Base-by-base conservation (phyloP, 2,888 invertebrate species). In the Conops quadrifasciatus region DNA sequence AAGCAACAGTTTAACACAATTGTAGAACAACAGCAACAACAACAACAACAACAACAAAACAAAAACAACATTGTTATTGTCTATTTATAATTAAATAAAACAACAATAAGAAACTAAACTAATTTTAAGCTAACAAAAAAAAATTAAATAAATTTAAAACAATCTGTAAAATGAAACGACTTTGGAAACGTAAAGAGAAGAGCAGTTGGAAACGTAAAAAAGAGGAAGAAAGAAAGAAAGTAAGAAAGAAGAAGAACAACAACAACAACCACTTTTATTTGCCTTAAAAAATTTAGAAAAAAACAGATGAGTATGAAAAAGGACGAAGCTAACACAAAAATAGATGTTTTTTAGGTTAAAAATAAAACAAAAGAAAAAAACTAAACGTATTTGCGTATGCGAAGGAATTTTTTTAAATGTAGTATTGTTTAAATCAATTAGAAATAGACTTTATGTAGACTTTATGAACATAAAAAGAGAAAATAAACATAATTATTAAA, bases 271-370 rank as follows among this genome's bases (percentile, higher is more conserved):
- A 36, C 83, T 83, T 82, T 82, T 83, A 78, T 82, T 82, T 83
- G 82, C 82, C 82, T 82, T 82, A 80, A 80, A 78, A 36, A 58
- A 73, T n/a, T 73, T 78, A 74, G 75, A 76, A 77, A 76, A 77
- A 72, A 73, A 76, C 71, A 74, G 28, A 26, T 53, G 64, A 67
- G 66, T 49, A 49, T 43, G 53, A 72, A 66, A 71, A 58, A 60
- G 67, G 56, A 58, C 5, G 36, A 36, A 36, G 36, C 9, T 36
- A 36, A 36, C n/a, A 2, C 16, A 60, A 47, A 68, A 47, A 26
- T 36, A 69, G 51, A 51, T 21, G 62, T 62, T 66, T 53, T 66
- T 66, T 53, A 53, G 56, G 21, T 66, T 66, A 19, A 66, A 67
- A 72, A 47, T 68, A 71, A 73, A 74, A 72, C 59, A 66, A 71